Percentiles rank a stretch among this genome's conserved stretches.
Evolutionary conservation across 1,140 invertebrate species (phyloP).

Genomic region (Atta texana): DNA sequence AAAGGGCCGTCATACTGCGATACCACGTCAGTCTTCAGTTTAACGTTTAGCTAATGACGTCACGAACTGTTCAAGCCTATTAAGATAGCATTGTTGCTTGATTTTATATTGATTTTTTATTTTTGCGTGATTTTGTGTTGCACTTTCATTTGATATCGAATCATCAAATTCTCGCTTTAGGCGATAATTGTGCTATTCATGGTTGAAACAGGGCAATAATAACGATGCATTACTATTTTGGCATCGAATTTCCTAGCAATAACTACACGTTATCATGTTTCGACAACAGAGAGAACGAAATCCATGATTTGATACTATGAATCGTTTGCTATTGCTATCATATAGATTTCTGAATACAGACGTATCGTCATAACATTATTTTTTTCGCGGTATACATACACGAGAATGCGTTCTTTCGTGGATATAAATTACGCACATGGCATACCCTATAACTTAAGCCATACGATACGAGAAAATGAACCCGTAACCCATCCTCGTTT

Average conservation of each 20-base stretch:
- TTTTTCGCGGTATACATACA: not conserved
- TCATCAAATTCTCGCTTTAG: conserved; percentile 16
- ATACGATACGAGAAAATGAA: conserved; percentile 78
- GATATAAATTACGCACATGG: conserved; percentile 74
- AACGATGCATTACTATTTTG: conserved; percentile 4
- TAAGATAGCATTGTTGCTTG: not conserved
- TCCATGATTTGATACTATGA: not conserved
- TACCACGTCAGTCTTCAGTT: not conserved
- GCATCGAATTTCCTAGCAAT: not conserved
- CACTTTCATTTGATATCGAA: not conserved
- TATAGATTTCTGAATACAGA: not conserved
- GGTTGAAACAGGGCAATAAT: conserved; percentile 1
- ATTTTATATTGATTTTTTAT: not conserved
- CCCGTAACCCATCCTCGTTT: conserved; percentile 76
- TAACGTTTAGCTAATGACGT: conserved; percentile 24
- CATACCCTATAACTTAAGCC: conserved; percentile 75
- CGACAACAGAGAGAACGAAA: not conserved
- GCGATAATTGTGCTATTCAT: conserved; percentile 18
- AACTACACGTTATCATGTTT: conserved; percentile 32
- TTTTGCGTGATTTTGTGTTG: not conserved
- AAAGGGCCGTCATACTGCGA: conserved; percentile 9
- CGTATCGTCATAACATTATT: conserved; percentile 13
- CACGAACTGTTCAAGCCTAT: not conserved
- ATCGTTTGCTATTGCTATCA: not conserved
- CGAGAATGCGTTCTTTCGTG: conserved; percentile 52